These are phyloP conservation scores for Holacanthus passer DNA, from an alignment of 2,113 vertebrate genomes.

Conservation along the genomic window DNA sequence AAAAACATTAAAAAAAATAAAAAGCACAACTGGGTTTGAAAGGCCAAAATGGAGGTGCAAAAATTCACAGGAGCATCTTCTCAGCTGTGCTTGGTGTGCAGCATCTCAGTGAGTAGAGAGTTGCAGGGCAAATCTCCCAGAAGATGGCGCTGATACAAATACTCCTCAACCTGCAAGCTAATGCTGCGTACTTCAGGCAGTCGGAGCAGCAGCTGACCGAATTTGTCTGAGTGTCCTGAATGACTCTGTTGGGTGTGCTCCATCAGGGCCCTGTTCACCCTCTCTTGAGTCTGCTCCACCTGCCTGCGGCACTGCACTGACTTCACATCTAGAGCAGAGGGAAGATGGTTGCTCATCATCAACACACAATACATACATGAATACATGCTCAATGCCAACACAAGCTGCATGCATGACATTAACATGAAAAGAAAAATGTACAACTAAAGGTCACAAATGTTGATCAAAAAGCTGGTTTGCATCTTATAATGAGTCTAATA, in stretches of 20 bases:
- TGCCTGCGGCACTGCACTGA: slow-evolving; percentile 80
- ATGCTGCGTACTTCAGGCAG: slow-evolving; percentile 88
- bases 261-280: slow-evolving; percentile 86
- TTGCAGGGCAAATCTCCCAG: slow-evolving; percentile 88
- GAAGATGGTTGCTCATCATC: neutral
- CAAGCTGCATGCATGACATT: neutral
- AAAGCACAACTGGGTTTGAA: neutral
- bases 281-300: slow-evolving; percentile 86
- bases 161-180: slow-evolving; percentile 87
- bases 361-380: neutral
- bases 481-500: neutral
- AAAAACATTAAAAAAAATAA: too few relatives aligned
- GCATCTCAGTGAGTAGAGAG: slow-evolving; percentile 87
- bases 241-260: slow-evolving; percentile 82
- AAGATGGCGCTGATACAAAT: slow-evolving; percentile 88
- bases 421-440: neutral
- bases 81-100: slow-evolving; percentile 86
- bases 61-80: neutral
- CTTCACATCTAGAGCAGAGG: slow-evolving; percentile 82
- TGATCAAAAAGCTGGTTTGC: neutral
- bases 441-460: neutral
- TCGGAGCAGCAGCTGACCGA: slow-evolving; percentile 86
- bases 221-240: slow-evolving; percentile 84
- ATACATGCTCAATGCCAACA: neutral
- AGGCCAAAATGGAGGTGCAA: neutral